Conservation (phyloP, 2,113 vertebrate species). For the Alligator sinensis region DNA sequence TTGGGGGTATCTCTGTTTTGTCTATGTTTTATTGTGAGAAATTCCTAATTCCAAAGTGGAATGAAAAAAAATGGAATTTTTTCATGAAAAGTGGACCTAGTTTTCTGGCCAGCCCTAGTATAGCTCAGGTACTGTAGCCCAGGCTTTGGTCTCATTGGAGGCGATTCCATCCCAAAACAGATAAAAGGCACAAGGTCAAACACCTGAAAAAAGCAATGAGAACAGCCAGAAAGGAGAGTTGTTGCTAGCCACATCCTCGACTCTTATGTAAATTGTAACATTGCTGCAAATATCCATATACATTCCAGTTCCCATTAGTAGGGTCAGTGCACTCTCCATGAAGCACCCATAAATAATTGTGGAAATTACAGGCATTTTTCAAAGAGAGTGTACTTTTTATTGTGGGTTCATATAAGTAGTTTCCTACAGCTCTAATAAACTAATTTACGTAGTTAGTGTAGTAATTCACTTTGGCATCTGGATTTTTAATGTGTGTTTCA, state of each 20-base stretch:
- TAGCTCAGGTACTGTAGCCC: background rate
- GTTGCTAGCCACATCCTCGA: background rate
- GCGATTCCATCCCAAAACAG: background rate
- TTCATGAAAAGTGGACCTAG: too few species aligned
- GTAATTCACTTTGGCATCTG: conserved; percentile 1
- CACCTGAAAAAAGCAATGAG: background rate
- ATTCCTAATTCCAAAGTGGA: too few species aligned
- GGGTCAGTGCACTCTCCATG: background rate
- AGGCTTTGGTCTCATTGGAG: background rate
- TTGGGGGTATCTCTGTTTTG: too few species aligned
- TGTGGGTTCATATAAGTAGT: background rate
- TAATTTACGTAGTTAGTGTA: conserved; percentile 14
- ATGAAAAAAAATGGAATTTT: too few species aligned
- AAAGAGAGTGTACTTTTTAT: background rate
- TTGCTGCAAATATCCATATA: background rate
- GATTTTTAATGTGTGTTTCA: conserved; percentile 8
- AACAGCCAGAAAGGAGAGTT: background rate
- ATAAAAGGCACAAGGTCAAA: background rate
- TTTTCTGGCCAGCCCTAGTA: background rate
- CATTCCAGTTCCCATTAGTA: background rate
- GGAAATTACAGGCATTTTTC: background rate
- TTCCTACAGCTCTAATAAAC: conserved; percentile 10
- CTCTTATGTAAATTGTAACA: background rate
- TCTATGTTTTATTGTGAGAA: too few species aligned
- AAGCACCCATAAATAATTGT: conserved; percentile 13